Conservation (phyloP, 2,113 vertebrate genomes). For the Stomatorhinus ivindoensis region DNA sequence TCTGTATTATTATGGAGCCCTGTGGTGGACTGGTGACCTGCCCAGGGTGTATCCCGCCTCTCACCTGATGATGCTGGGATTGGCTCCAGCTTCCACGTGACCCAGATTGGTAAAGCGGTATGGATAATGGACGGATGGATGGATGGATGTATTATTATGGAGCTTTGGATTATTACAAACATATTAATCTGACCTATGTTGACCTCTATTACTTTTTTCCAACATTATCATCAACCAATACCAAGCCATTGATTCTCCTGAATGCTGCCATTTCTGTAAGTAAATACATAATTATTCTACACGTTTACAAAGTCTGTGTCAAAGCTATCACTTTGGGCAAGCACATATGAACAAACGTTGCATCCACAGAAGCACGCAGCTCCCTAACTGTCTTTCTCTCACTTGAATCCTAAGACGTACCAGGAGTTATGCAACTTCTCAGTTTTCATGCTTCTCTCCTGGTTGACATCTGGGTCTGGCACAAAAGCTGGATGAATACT, state of each 20-base stretch:
- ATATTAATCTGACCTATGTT: not conserved
- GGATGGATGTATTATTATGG: not conserved
- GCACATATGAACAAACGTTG: not conserved
- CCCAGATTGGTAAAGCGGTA: no score
- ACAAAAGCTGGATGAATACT: slow-evolving; percentile 9
- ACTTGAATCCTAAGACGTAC: not conserved
- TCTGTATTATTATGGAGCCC: not conserved
- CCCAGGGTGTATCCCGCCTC: no score
- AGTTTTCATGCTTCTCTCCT: slow-evolving; percentile 11
- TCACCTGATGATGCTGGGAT: no score
- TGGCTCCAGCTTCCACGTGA: no score
- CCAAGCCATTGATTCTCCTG: not conserved
- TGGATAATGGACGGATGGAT: no score
- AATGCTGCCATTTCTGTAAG: not conserved
- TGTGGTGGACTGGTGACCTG: no score
- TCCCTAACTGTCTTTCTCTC: not conserved
- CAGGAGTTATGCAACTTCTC: slow-evolving; percentile 5
- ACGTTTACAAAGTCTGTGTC: not conserved
- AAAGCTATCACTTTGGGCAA: not conserved
- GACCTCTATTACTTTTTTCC: not conserved
- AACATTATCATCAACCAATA: not conserved
- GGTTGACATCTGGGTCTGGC: slow-evolving; percentile 12
- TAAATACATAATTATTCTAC: not conserved
- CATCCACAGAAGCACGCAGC: not conserved
- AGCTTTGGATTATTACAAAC: not conserved